These are phyloP conservation scores for Drosophila paramelanica DNA, from an alignment of 2,888 invertebrate genomes.

Conservation along the genomic window DNA sequence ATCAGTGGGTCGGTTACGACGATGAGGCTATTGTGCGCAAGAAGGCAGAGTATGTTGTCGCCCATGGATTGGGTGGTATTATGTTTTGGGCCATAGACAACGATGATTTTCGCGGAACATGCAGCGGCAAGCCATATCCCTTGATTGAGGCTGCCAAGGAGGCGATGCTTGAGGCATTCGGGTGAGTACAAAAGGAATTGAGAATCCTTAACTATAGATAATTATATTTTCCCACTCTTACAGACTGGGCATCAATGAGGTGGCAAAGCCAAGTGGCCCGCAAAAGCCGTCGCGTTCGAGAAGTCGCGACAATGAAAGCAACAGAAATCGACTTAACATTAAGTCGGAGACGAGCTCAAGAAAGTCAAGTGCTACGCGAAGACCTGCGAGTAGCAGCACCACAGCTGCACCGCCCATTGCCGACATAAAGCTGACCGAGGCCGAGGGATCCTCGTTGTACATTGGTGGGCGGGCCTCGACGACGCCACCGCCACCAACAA, in stretches of 20 bases:
- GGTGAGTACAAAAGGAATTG: slow-evolving; percentile 85
- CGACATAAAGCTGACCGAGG: slow-evolving; percentile 73
- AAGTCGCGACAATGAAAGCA: slow-evolving; percentile 74
- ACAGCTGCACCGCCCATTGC: slow-evolving; percentile 79
- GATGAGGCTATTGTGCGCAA: slow-evolving; percentile 92
- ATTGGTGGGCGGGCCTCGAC: slow-evolving; percentile 86
- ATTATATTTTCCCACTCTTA: neutral
- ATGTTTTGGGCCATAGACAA: slow-evolving; percentile 92
- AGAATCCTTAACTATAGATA: no score
- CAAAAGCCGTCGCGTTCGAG: slow-evolving; percentile 81
- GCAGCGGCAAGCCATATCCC: slow-evolving; percentile 94
- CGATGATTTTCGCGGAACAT: slow-evolving; percentile 96
- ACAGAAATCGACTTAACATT: slow-evolving; percentile 65
- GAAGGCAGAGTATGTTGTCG: slow-evolving; percentile 94
- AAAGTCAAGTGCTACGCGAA: slow-evolving; percentile 53
- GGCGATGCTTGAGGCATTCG: slow-evolving; percentile 88
- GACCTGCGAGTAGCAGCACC: slow-evolving; percentile 50
- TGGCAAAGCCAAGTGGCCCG: slow-evolving; percentile 78
- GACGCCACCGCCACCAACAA: slow-evolving; percentile 90
- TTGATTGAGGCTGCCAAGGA: slow-evolving; percentile 96
- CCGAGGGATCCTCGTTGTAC: slow-evolving; percentile 79
- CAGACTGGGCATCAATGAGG: slow-evolving; percentile 84
- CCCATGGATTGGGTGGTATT: slow-evolving; percentile 92
- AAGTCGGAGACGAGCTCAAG: slow-evolving; percentile 64
- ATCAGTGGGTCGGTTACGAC: slow-evolving; percentile 98